Base-by-base conservation (phyloP, 53 echinoderm and acorn worm species). In the Stichopus horrens region DNA sequence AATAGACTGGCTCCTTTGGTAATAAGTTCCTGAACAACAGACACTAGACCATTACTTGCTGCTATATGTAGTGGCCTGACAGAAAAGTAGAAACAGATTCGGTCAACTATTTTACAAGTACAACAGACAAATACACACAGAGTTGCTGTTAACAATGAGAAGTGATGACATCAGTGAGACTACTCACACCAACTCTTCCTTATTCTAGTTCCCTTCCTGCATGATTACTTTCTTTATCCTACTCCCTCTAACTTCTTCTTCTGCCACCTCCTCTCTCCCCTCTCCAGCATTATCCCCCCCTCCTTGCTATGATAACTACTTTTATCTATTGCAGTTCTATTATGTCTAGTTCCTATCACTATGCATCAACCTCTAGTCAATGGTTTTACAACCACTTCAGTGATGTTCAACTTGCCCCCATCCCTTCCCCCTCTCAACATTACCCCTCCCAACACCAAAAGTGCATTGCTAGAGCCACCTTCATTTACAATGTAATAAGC, bases 1-100 rank as follows among this genome's bases (percentile, higher is more conserved):
- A 97, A 80, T 54, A 97, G 89, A 94, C 97, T 97, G 52, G 97
- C 95, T 81, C 97, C 97, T 89, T 96, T 97, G 65, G 97, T 90
- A 57, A 97, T 96, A 14, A 97, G 90, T 66, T 97, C 97, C 79
- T 97, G 97, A 11, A 97, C 97, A 52, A 98, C 98, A 13, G 95
- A 88, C 6, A 98, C 98, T 87, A 98, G 90, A 77, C 98, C 98
- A 74, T 86, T 90, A 23, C 89, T 74, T 8, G 95, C 89, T 71
- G 98, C 98, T 96, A 98, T 93, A 93, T 96, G 95, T 8, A 98
- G 92, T 7, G 98, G 92, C 19, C 98, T 98, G 88, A 75, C 4
- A 16, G 9, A 19, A 75, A 19, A 75, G 68, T 1, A 67, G n/a
- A 67, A 3, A 67, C 11, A 67, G n/a, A 67, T 11, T n/a, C 3